A percentile compares a stretch with the other conserved stretches of the same genome.
phyloP scores from a whole-genome alignment of 2,888 invertebrate species.

The Clusia tigrina region DNA sequence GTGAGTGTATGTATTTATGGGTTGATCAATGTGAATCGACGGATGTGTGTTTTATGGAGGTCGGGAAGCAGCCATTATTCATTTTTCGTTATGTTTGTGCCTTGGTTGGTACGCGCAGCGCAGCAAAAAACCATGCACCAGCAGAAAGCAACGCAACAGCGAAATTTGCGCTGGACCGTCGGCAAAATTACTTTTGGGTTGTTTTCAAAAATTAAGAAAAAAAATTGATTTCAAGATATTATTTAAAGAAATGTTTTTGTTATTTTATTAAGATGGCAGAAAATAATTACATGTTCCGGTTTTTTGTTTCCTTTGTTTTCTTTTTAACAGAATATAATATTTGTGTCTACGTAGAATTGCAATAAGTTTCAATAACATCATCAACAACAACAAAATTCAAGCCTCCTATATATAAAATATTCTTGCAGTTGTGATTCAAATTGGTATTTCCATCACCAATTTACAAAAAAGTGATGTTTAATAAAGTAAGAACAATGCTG shows the following conservation, averaged over 20 bases:
- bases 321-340: too few species aligned
- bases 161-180: not conserved
- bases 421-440: not conserved
- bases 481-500: not conserved
- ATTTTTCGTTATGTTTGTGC: constrained; percentile 47
- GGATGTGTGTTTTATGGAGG: constrained; percentile 57
- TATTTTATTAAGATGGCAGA: not conserved
- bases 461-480: not conserved
- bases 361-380: too few species aligned
- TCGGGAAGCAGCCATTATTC: constrained; percentile 63
- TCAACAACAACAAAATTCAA: too few species aligned
- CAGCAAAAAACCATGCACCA: not conserved
- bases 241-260: too few species aligned
- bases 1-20: constrained; percentile 49
- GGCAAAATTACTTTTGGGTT: not conserved
- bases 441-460: too few species aligned
- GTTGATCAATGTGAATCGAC: constrained; percentile 61
- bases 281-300: not conserved
- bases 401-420: not conserved
- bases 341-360: not conserved
- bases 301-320: too few species aligned
- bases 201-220: not conserved
- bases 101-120: constrained; percentile 22
- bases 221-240: too few species aligned
- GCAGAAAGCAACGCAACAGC: not conserved